phyloP scores from a whole-genome alignment of 2,888 invertebrate genomes.

The Tridacna crocea region DNA sequence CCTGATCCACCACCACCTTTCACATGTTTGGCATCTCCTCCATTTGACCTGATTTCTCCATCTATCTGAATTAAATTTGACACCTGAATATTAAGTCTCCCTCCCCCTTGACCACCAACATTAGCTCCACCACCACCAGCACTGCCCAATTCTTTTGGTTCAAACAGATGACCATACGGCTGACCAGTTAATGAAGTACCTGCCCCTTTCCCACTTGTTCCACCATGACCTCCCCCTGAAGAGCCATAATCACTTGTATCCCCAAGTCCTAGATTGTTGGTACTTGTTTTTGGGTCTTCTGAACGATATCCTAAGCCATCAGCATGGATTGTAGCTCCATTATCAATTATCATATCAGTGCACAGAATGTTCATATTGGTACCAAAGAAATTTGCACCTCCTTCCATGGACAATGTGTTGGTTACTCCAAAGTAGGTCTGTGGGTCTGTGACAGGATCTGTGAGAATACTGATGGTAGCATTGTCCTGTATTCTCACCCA shows the following conservation, averaged over 20 bases:
- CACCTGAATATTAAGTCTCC: slow-evolving; percentile 65
- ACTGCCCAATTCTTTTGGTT: slow-evolving; percentile 71
- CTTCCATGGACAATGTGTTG: slow-evolving; percentile 71
- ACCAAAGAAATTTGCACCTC: slow-evolving; percentile 71
- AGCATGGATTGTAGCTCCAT: slow-evolving; percentile 72
- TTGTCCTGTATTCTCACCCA: slow-evolving; percentile 74
- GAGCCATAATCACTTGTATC: slow-evolving; percentile 62
- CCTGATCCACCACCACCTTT: slow-evolving; percentile 75
- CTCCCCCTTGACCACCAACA: slow-evolving; percentile 71
- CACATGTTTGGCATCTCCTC: slow-evolving; percentile 57
- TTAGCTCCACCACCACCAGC: slow-evolving; percentile 67
- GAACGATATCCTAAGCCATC: slow-evolving; percentile 69
- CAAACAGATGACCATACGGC: slow-evolving; percentile 74
- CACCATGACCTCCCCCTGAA: slow-evolving; percentile 76
- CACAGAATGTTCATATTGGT: slow-evolving; percentile 68
- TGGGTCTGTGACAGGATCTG: slow-evolving; percentile 65
- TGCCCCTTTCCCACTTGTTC: slow-evolving; percentile 72
- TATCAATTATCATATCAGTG: slow-evolving; percentile 70
- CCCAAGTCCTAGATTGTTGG: slow-evolving; percentile 67
- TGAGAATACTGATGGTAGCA: slow-evolving; percentile 65
- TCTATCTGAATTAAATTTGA: slow-evolving; percentile 67
- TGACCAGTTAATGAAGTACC: slow-evolving; percentile 70
- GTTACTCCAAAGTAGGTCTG: slow-evolving; percentile 61
- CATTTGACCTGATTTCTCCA: slow-evolving; percentile 70
- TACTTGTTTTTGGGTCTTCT: slow-evolving; percentile 49